A percentile compares a stretch with the other conserved stretches of the same genome.
Evolutionary conservation across 1,140 invertebrate species (phyloP).

Genomic region (Hycleus cichorii): DNA sequence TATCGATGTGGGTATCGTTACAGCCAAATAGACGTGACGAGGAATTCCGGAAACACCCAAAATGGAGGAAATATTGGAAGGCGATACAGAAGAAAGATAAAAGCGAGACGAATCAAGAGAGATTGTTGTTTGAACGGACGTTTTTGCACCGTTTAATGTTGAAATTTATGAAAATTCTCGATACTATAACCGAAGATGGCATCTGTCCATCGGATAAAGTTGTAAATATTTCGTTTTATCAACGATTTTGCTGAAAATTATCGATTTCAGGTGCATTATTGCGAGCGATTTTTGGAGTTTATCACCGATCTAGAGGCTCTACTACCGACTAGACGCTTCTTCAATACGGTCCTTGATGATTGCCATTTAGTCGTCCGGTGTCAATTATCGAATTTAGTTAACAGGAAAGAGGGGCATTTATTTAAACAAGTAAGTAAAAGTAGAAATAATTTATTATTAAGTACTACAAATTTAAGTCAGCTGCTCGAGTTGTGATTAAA

Average conservation of each 20-base stretch:
- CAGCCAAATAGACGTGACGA: constrained; percentile 73
- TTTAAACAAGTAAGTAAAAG: constrained; percentile 72
- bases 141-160: constrained; percentile 86
- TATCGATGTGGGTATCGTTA: constrained; percentile 91
- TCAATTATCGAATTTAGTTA: constrained; percentile 67
- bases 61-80: constrained; percentile 90
- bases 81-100: constrained; percentile 81
- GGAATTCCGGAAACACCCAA: constrained; percentile 79
- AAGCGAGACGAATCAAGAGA: constrained; percentile 57
- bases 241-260: not conserved
- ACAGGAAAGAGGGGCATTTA: constrained; percentile 79
- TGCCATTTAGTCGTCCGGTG: constrained; percentile 89
- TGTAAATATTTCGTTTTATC: not conserved
- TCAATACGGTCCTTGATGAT: constrained; percentile 94
- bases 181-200: constrained; percentile 62
- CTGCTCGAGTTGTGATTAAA: not conserved
- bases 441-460: constrained; percentile 17
- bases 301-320: constrained; percentile 95
- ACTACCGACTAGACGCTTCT: constrained; percentile 90
- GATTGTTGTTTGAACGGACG: constrained; percentile 76
- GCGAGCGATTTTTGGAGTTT: constrained; percentile 92
- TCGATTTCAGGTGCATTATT: constrained; percentile 61
- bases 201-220: constrained; percentile 49
- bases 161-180: constrained; percentile 81
- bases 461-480: constrained; percentile 1